These are phyloP conservation scores for Melierax canorus DNA, from an alignment of 2,113 vertebrate genomes.

Conservation along the genomic window DNA sequence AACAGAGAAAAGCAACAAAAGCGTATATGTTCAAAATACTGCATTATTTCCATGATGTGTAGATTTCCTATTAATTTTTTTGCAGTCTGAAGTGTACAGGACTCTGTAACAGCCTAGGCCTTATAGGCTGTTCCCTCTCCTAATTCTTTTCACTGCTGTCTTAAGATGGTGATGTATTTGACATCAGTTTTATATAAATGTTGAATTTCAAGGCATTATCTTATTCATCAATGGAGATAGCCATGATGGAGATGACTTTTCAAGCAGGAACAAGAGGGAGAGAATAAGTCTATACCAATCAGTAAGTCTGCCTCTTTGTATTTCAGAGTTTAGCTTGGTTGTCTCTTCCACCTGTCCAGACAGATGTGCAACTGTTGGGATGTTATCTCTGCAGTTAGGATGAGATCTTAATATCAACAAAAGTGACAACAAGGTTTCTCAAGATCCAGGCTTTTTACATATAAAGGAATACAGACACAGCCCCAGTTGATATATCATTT, in stretches of 20 bases:
- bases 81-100: background rate
- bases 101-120: background rate
- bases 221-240: background rate
- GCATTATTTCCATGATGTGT: background rate
- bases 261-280: background rate
- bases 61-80: background rate
- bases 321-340: background rate
- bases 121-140: background rate
- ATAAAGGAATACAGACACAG: background rate
- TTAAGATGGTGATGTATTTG: background rate
- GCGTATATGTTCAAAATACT: background rate
- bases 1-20: background rate
- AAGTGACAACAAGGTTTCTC: background rate
- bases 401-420: background rate
- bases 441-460: background rate
- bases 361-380: too few relatives aligned
- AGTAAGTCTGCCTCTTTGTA: background rate
- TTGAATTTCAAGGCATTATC: background rate
- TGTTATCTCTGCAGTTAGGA: background rate
- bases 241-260: background rate
- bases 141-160: background rate
- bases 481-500: fast-evolving
- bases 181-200: background rate
- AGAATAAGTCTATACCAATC: background rate
- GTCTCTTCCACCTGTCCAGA: background rate